phyloP scores from a whole-genome alignment of 2,113 vertebrate genomes.

The Hyla sarda region DNA sequence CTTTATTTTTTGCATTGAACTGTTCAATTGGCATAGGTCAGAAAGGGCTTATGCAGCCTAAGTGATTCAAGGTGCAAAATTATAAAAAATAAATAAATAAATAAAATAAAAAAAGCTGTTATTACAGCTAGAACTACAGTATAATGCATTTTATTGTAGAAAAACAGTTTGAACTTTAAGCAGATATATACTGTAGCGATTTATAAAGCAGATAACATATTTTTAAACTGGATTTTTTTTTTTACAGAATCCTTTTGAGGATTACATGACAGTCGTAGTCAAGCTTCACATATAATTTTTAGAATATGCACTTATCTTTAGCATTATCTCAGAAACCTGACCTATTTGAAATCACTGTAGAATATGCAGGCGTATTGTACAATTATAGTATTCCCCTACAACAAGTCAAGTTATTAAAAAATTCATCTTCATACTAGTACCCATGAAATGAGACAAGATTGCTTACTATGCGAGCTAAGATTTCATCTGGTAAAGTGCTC shows the following conservation, averaged over 20 bases:
- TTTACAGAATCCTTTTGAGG: not conserved
- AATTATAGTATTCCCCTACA: conserved; percentile 11
- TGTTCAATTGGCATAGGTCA: no score
- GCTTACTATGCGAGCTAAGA: conserved; percentile 6
- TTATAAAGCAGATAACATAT: not conserved
- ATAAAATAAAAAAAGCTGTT: not conserved
- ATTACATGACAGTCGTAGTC: not conserved
- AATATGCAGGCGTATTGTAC: not conserved
- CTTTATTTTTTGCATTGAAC: no score
- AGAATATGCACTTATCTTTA: conserved; percentile 6
- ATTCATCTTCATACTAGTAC: conserved; percentile 29
- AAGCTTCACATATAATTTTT: conserved; percentile 6
- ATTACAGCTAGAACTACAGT: not conserved
- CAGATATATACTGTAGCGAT: not conserved
- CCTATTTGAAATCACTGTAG: conserved; percentile 6
- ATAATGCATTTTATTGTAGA: not conserved
- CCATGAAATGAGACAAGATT: conserved; percentile 27
- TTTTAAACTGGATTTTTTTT: not conserved
- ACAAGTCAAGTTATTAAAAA: conserved; percentile 31
- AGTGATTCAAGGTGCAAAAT: no score
- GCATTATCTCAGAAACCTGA: conserved; percentile 17
- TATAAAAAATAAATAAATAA: not conserved
- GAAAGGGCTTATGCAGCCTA: no score
- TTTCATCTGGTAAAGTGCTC: not conserved
- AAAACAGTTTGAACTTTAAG: not conserved